Base-by-base conservation (phyloP, 2,888 invertebrate species). In the Mellilla xanthometata region DNA sequence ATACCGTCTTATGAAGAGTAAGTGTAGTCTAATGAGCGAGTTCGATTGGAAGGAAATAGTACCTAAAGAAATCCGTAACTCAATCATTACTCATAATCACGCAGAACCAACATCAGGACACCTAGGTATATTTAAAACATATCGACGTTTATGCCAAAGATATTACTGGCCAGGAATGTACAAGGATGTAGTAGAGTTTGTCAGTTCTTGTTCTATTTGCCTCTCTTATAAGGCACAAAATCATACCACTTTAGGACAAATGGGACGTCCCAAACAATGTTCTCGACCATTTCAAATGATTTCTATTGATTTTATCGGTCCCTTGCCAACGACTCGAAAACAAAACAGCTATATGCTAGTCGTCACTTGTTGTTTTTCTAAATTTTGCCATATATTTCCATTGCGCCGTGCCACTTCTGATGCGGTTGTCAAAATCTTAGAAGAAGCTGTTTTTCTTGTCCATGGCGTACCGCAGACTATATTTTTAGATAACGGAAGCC, bases 381-480 rank as follows among this genome's bases (percentile, higher is more conserved):
- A 62, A 44, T 65, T 49, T 23, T 59, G 52, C 9, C 7, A 52
- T 0, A 3, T 55, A 0, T 60, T 61, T 30, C 58, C 61, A 0
- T 22, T 61, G 0, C 23, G 39, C 5, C 10, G 48, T 5, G 62
- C 62, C 10, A 58, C 52, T 8, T 24, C 54, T 0, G 42, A 39
- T 0, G 8, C 28, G 2, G 10, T 58, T 1, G n/a, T 12, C 11
- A 40, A 40, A 35, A 33, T 22, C 9, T 24, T 54, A 1, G 62
- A 65, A 31, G 46, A 66, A 2, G 7, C 29, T 0, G 53, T 68
- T 2, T 62, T 68, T 19, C 13, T 67, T 0, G 39, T 64, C 0
- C 66, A 66, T 22, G 69, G 65, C 1, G 33, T 67, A 3, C 59
- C 63, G 0, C 49, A 53, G 8, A 62, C 60, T 0, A 39, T 68